These are phyloP conservation scores for Phacellophora camtschatica DNA, from an alignment of 30 jellyfish, hydroid and myxozoan species.

Conservation along the genomic window DNA sequence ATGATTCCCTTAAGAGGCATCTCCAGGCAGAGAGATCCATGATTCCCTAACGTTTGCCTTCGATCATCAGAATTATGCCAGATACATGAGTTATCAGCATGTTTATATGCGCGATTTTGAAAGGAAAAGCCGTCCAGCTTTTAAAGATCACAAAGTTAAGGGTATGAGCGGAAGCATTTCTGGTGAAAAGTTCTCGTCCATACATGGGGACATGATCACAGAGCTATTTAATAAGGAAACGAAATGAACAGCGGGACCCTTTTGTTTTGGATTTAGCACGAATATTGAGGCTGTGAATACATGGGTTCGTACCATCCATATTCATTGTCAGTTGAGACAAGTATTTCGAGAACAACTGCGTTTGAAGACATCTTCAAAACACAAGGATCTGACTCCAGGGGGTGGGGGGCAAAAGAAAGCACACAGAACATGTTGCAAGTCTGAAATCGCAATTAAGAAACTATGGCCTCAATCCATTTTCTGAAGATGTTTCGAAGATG, in stretches of 20 bases:
- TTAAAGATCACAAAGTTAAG: background rate
- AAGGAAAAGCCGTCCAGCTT: constrained; percentile 36
- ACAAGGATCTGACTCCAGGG: constrained; percentile 29
- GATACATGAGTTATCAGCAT: constrained; percentile 35
- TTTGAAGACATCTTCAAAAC: background rate
- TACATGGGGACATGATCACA: constrained; percentile 54
- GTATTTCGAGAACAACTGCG: constrained; percentile 9
- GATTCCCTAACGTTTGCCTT: constrained; percentile 30
- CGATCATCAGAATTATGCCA: constrained; percentile 56
- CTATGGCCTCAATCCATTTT: constrained; percentile 26
- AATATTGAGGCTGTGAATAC: constrained; percentile 19
- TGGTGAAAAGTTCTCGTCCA: constrained; percentile 20
- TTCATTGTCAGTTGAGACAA: constrained; percentile 27
- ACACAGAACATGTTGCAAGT: background rate
- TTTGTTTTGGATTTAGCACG: constrained; percentile 17
- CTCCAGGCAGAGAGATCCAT: constrained; percentile 30
- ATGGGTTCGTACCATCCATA: constrained; percentile 30
- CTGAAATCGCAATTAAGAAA: background rate
- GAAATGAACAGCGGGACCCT: constrained; percentile 46
- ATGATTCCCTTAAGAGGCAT: constrained; percentile 9
- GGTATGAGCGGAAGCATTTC: constrained; percentile 26
- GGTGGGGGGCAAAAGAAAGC: background rate
- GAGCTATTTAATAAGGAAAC: constrained; percentile 42
- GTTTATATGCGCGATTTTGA: background rate
- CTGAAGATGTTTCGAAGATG: background rate